phyloP scores from a whole-genome alignment of 2,113 vertebrate species.

The Pungitius pungitius region DNA sequence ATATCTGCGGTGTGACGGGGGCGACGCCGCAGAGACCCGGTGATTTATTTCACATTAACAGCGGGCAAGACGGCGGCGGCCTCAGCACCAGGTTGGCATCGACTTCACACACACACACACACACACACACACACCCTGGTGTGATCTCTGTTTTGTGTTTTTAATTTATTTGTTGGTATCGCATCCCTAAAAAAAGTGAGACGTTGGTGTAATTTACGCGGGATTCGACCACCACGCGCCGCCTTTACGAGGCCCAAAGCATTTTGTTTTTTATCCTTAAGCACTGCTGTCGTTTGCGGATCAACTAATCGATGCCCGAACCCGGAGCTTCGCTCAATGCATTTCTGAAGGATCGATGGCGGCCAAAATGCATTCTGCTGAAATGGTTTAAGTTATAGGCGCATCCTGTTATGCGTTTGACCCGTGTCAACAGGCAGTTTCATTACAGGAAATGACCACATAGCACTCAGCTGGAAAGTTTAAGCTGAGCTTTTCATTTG shows the following conservation, averaged over 20 bases:
- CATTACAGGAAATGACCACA: constrained; percentile 42
- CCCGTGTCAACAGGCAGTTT: constrained; percentile 59
- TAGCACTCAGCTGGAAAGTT: constrained; percentile 32
- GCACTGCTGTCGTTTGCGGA: constrained; percentile 67
- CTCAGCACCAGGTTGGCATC: constrained; percentile 65
- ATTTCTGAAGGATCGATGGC: constrained; percentile 66
- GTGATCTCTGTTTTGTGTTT: too few species aligned
- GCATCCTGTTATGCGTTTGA: constrained; percentile 53
- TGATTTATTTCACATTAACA: constrained; percentile 75
- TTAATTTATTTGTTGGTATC: too few species aligned
- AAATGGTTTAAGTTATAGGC: constrained; percentile 43
- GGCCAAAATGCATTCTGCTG: constrained; percentile 46
- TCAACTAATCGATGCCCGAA: constrained; percentile 72
- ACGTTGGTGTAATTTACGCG: background rate
- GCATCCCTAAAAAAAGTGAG: too few species aligned
- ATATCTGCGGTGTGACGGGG: constrained; percentile 71
- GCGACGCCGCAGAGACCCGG: constrained; percentile 64
- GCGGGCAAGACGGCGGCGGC: constrained; percentile 55
- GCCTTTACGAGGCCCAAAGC: constrained; percentile 45
- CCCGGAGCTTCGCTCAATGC: constrained; percentile 60
- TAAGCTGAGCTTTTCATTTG: constrained; percentile 39
- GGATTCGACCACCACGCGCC: background rate
- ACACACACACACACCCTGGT: constrained; percentile 35
- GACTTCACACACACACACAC: constrained; percentile 52
- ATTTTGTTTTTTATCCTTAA: constrained; percentile 66